Conservation (phyloP, 2,888 invertebrate genomes). For the Sphaeridia pumilis region DNA sequence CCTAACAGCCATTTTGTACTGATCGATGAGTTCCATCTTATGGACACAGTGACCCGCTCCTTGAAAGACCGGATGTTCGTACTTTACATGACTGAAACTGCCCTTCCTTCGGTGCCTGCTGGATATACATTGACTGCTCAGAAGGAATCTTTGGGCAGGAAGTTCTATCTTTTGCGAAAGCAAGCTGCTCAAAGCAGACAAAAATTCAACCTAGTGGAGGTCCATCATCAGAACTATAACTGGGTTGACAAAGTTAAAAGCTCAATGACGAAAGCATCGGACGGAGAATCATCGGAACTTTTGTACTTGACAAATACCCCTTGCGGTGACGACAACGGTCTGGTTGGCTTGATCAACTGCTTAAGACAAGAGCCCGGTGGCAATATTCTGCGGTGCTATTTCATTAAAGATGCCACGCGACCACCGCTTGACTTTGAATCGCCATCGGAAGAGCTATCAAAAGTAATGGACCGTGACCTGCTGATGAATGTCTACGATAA, state of each 20-base stretch:
- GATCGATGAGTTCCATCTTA: neutral
- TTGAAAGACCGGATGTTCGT: constrained; percentile 6
- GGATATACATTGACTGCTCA: neutral
- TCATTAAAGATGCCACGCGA: neutral
- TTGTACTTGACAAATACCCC: neutral
- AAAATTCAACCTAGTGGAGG: constrained; percentile 46
- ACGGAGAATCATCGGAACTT: no score
- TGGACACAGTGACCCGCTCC: neutral
- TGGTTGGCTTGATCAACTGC: constrained; percentile 47
- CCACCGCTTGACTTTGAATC: neutral
- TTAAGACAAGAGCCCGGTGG: constrained; percentile 43
- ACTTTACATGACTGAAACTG: neutral
- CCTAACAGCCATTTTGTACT: constrained; percentile 1
- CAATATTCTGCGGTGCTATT: constrained; percentile 39
- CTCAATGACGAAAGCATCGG: constrained; percentile 47
- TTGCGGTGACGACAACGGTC: constrained; percentile 39
- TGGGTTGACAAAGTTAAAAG: constrained; percentile 74
- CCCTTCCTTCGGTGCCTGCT: neutral
- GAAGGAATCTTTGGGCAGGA: neutral
- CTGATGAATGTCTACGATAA: constrained; percentile 24
- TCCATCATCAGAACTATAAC: constrained; percentile 55
- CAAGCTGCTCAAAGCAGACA: neutral
- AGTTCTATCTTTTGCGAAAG: constrained; percentile 2
- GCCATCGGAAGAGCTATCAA: neutral
- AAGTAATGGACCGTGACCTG: constrained; percentile 9